Base-by-base conservation (phyloP, 2,888 invertebrate genomes). In the Sinopyrophorus schimmeli region DNA sequence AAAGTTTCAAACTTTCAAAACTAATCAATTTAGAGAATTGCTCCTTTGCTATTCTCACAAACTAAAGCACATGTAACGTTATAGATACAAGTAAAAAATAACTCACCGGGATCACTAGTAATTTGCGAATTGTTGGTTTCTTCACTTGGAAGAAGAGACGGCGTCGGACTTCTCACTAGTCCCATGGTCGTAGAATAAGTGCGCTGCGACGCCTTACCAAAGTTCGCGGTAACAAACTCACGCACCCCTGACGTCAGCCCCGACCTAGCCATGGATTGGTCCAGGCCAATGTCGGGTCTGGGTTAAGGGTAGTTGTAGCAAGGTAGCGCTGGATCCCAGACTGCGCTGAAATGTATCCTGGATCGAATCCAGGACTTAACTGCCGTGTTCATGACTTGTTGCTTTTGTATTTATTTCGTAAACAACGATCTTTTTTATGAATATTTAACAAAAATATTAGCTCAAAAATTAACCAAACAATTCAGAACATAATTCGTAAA, bases 181-280 rank as follows among this genome's bases (percentile, higher is more conserved):
- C 60, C 60, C 60, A 59, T 59, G 54, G 56, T 58, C 57, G 57
- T 49, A 41, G 48, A 44, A 53, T 57, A 53, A 55, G 54, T 58
- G 54, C 48, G 49, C 41, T 55, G 43, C 47, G 55, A 54, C 49
- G 55, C 47, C 38, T 44, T 48, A 44, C 47, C 49, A 53, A 62
- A 61, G 57, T 64, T 65, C 61, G 62, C 61, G 63, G 62, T 56
- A 49, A 43, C 48, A 55, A 60, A 47, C 60, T 64, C 62, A 62
- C 65, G 77, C 74, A 70, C 59, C 72, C n/a, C 48, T 79, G 80
- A 80, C 80, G 80, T 80, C 79, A 78, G 75, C 72, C 66, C 68
- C 79, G 79, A 80, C 80, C 79, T 79, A 78, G 80, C 57, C 64
- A 60, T 59, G 61, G 58, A 72, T 72, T 72, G 72, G 72, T 58